Conservation (phyloP, 2,113 vertebrate genomes). For the Gavia stellata region DNA sequence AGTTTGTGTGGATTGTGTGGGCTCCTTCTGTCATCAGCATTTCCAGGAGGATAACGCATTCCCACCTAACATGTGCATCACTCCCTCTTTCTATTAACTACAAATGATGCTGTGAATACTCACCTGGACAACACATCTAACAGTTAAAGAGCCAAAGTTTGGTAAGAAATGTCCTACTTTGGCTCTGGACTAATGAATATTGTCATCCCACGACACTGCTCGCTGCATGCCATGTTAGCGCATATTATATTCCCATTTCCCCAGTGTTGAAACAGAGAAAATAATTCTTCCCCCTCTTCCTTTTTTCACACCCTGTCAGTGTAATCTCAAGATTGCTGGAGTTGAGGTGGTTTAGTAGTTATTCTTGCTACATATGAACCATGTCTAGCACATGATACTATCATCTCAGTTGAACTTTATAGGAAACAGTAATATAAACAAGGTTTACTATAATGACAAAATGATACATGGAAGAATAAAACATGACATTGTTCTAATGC, state of each 20-base stretch:
- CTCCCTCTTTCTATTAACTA: not conserved
- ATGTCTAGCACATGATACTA: not conserved
- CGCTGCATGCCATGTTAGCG: not conserved
- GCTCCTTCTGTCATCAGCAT: not conserved
- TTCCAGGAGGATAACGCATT: not conserved
- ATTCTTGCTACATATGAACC: not conserved
- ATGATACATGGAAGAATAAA: not conserved
- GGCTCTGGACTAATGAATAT: not conserved
- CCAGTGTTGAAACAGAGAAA: not conserved
- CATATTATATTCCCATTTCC: not conserved
- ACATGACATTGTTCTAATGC: not conserved
- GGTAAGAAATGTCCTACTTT: not conserved
- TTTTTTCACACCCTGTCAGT: not conserved
- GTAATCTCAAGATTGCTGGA: not conserved
- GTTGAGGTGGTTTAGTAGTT: not conserved
- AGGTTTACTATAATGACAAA: not conserved
- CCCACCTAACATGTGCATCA: not conserved
- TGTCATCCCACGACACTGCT: not conserved
- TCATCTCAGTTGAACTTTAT: not conserved
- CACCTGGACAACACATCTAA: not conserved
- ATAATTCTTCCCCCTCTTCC: not conserved
- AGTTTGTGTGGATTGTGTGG: not conserved
- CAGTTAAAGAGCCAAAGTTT: not conserved
- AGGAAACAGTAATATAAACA: not conserved
- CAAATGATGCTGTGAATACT: not conserved